phyloP scores from a whole-genome alignment of 2,797 vertebrate genomes.

The Eleutherodactylus coqui region DNA sequence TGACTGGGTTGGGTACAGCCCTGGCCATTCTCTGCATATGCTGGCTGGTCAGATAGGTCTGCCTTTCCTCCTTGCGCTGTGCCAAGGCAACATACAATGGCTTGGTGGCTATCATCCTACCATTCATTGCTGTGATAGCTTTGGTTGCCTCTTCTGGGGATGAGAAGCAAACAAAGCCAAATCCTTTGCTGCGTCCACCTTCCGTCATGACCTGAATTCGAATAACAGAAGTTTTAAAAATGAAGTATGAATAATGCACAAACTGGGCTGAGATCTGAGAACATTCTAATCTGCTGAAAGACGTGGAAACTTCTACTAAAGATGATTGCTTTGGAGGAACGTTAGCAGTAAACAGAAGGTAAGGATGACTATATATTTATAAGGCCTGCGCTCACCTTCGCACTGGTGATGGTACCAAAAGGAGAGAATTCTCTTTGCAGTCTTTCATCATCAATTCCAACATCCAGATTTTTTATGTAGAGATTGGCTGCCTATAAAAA shows the following conservation, averaged over 20 bases:
- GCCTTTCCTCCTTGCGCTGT: slow-evolving; percentile 96
- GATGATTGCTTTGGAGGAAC: background rate
- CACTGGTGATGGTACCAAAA: slow-evolving; percentile 97
- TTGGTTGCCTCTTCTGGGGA: slow-evolving; percentile 99
- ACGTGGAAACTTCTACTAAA: background rate
- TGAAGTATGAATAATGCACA: too few relatives aligned
- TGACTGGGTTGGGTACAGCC: slow-evolving; percentile 95
- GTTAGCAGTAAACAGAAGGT: background rate
- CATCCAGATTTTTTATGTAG: slow-evolving; percentile 98
- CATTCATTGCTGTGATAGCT: slow-evolving; percentile 99
- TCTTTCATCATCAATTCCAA: slow-evolving; percentile 95
- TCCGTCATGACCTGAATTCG: slow-evolving; percentile 96
- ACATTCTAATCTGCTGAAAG: too few relatives aligned
- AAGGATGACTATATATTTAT: background rate
- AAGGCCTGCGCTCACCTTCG: slow-evolving; percentile 74
- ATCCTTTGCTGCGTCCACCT: slow-evolving; percentile 97
- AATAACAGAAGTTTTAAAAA: too few relatives aligned
- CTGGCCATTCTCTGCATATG: slow-evolving; percentile 99
- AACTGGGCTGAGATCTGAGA: too few relatives aligned
- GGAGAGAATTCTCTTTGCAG: slow-evolving; percentile 96
- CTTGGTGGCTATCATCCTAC: slow-evolving; percentile 97
- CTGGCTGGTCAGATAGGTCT: slow-evolving; percentile 97
- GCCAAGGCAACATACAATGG: slow-evolving; percentile 97
- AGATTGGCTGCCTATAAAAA: slow-evolving; percentile 90
- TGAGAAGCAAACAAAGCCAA: slow-evolving; percentile 98